These are phyloP conservation scores for Eidolon helvum DNA, from an alignment of 2,113 vertebrate species.

Conservation along the genomic window DNA sequence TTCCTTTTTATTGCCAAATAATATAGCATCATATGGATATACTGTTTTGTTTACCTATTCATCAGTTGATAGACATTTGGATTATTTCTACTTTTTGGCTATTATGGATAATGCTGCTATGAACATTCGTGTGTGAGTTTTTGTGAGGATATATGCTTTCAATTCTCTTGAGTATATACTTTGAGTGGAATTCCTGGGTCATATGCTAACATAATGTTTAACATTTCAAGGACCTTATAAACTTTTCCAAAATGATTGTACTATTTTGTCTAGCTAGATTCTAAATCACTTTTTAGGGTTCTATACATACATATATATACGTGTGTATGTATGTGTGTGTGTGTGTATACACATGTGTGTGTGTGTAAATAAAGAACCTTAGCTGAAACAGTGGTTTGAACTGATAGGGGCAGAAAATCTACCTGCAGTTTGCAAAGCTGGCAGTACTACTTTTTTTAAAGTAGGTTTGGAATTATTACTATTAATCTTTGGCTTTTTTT, in stretches of 20 bases:
- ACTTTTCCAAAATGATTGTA: not conserved
- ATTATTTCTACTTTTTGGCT: conserved; percentile 7
- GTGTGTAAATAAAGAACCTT: not conserved
- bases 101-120: not conserved
- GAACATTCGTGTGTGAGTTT: not conserved
- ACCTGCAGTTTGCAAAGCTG: conserved; percentile 19
- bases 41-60: not conserved
- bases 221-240: conserved; percentile 25
- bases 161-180: conserved; percentile 14
- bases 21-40: not conserved
- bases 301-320: not conserved
- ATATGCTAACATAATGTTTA: conserved; percentile 10
- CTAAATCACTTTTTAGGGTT: conserved; percentile 2
- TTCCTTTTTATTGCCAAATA: conserved; percentile 31
- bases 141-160: conserved; percentile 7
- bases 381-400: conserved; percentile 28
- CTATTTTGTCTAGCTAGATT: not conserved
- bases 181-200: not conserved
- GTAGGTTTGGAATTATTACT: conserved; percentile 12
- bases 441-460: not conserved
- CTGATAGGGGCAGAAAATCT: not conserved
- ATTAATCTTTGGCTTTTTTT: conserved; percentile 34
- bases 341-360: too few relatives aligned
- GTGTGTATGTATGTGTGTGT: too few relatives aligned
- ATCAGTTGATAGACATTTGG: not conserved